Percentiles rank a stretch among this genome's conserved stretches.
Conservation (phyloP, 2,113 vertebrate species). For the Ahaetulla prasina region DNA sequence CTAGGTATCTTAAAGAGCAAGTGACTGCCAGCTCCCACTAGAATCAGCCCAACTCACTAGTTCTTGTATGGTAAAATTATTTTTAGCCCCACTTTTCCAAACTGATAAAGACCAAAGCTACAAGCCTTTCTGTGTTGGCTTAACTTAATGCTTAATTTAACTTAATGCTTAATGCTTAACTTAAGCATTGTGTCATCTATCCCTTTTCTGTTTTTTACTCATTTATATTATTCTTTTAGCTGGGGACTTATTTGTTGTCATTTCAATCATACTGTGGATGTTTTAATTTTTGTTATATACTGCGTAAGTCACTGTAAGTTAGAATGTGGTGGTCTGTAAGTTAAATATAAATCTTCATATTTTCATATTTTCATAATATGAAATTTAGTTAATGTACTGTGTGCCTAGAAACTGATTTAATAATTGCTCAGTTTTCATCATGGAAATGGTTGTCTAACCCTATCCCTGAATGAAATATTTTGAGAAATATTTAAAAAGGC, state of each 20-base stretch:
- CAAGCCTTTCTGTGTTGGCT: not conserved
- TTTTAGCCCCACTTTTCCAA: not conserved
- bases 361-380: not conserved
- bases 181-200: no score
- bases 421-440: not conserved
- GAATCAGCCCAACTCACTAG: not conserved
- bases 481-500: no score
- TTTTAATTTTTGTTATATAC: not conserved
- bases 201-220: no score
- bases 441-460: not conserved
- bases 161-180: no score
- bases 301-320: not conserved
- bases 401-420: not conserved
- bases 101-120: not conserved
- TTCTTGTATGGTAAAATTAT: not conserved
- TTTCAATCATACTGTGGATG: not conserved
- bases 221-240: no score
- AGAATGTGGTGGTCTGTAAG: not conserved
- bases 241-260: no score
- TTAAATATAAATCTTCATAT: not conserved
- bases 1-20: not conserved
- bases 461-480: not conserved
- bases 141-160: no score
- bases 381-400: not conserved
- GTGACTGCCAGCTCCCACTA: not conserved